Base-by-base conservation (phyloP, 2,113 vertebrate species). In the zebrafish (Danio rerio) region DNA sequence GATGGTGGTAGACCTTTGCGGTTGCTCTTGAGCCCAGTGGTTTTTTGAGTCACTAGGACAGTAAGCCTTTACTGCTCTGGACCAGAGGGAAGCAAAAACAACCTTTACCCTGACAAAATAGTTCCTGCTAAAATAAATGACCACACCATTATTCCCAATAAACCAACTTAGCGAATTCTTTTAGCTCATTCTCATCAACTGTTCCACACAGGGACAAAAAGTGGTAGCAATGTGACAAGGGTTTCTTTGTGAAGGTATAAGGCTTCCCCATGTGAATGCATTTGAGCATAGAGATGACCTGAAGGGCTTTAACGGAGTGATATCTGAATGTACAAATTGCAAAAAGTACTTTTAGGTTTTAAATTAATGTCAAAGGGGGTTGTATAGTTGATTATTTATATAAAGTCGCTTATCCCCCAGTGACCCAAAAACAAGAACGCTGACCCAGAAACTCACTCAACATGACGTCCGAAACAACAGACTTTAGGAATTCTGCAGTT, bases 1-100 rank as follows among this genome's bases (percentile, higher is more conserved):
- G 75, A 97, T 96, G 96, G 96, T 97, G 45, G 96, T 97, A 89
- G 96, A 97, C 82, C 95, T 95, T 59, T 97, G 96, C 0, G 96
- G 96, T 72, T 97, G 96, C 89, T 96, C 96, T 18, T 96, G 94
- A 96, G 89, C 50, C 69, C 13, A 13, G 18, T 6, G 55, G 72
- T 16, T 59, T 75, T 40, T 20, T 10, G 45, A 62, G 58, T 62
- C 59, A 9, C 55, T 15, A 20, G 0, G 18, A 62, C 62, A 55
- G 6, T 16, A 79, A 55, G 62, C 77, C 50, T 49, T 47, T 45
- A 61, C 18, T 5, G 9, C 75, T 78, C 47, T 63, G 75, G 59
- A 59, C n/a, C 73, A 47, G 73, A 76, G 42, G 73, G 56, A 76
- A 61, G 55, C 59, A 21, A 79, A 78, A 66, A 53, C 40, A 66